These are phyloP conservation scores for Eilema griseolum DNA, from an alignment of 2,888 invertebrate genomes.

Conservation along the genomic window DNA sequence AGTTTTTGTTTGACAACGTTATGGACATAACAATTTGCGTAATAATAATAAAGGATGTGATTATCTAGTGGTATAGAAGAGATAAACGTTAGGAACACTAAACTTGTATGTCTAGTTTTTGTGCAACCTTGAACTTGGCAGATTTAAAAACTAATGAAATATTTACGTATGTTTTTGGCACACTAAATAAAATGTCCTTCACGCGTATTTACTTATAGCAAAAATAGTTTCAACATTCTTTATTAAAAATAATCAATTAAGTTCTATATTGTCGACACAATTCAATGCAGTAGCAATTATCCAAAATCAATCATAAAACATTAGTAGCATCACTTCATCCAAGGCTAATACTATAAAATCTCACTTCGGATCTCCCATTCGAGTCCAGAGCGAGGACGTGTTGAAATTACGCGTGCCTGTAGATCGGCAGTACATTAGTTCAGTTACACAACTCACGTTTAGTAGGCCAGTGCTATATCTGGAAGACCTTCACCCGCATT, in stretches of 20 bases:
- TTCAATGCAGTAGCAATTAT: neutral
- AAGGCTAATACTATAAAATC: constrained; percentile 56
- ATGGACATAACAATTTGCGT: constrained; percentile 31
- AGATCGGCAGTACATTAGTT: constrained; percentile 53
- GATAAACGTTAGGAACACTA: constrained; percentile 28
- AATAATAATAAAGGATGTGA: constrained; percentile 50
- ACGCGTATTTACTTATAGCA: neutral
- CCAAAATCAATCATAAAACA: constrained; percentile 27
- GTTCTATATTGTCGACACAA: neutral
- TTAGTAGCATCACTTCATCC: constrained; percentile 26
- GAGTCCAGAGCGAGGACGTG: constrained; percentile 54
- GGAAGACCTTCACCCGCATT: constrained; percentile 84
- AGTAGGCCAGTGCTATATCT: constrained; percentile 78
- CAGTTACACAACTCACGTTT: constrained; percentile 76
- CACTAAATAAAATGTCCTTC: neutral
- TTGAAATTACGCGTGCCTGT: constrained; percentile 64
- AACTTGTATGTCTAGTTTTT: constrained; percentile 21
- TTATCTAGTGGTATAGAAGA: constrained; percentile 26
- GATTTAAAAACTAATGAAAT: constrained; percentile 6
- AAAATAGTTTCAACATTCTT: neutral
- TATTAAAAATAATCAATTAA: neutral
- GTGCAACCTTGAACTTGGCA: constrained; percentile 50
- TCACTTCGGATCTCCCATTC: constrained; percentile 44
- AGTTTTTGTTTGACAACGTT: constrained; percentile 21
- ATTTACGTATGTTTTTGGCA: constrained; percentile 1